Evolutionary conservation across 2,797 vertebrate genomes (phyloP), one percentile per base, ranked within the genome.

Genomic region (Nyctibius grandis): DNA sequence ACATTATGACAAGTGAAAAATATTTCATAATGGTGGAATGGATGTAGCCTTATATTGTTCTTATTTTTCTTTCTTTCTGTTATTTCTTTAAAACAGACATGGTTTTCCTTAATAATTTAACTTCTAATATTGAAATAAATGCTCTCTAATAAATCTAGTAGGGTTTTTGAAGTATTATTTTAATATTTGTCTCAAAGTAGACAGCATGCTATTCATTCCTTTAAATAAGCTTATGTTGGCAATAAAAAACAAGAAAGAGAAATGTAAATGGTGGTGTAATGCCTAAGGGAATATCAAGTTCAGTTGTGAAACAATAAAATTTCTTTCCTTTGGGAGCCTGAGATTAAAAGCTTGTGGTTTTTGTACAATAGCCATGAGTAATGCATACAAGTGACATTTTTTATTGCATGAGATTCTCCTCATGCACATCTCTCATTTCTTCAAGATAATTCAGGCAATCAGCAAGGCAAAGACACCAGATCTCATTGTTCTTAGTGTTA

Each of bases 381-480:
- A 97, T 59, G 44, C 44, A 54, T 20, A 15, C 6, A 89, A 93
- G 84, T 85, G 81, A 96, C 54, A 70, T 67, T 88, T 88, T 97
- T 89, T 73, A 94, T 47, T 89, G 25, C 42, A 61, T 57, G 48
- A 95, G 42, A 63, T 91, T 95, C 70, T 94, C 83, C 89, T 96
- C 92, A 94, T 95, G 79, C 48, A 68, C 72, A 90, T 85, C 75
- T 93, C 95, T 97, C 85, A 96, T 93, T 97, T 97, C 83, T 95
- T 95, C 94, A 89, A 97, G 91, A 96, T 95, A 97, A 97, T 97
- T 97, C 80, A 96, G 88, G 93, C 93, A 95, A 96, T 97, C 96
- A 95, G 60, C 85, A 68, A 96, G 51, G 64, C 80, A 96, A 94
- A 96, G 50, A 88, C 85, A 97, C 80, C 87, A 82, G 48, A 96